Conservation (phyloP, 92 coral and sea anemone species). For the Heteractis magnifica region DNA sequence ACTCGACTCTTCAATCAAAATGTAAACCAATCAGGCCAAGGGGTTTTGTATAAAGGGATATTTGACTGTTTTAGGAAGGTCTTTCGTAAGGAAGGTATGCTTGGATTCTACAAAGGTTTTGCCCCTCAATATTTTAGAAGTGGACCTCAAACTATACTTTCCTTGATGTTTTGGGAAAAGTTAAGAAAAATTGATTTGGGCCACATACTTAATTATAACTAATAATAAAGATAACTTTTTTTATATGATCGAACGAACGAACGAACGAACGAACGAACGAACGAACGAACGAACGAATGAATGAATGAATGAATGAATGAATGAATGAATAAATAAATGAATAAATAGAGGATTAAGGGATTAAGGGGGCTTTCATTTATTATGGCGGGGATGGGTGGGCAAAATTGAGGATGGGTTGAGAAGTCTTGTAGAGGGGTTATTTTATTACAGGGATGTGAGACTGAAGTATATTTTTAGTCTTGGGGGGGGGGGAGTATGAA, state of each 20-base stretch:
- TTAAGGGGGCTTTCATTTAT: too few relatives aligned
- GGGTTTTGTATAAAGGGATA: conserved; percentile 73
- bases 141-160: conserved; percentile 89
- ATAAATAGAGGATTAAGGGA: too few relatives aligned
- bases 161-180: conserved; percentile 79
- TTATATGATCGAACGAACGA: background rate
- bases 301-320: too few relatives aligned
- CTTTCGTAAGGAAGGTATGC: conserved; percentile 71
- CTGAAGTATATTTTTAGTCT: too few relatives aligned
- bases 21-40: conserved; percentile 62
- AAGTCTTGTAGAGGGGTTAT: too few relatives aligned
- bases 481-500: too few relatives aligned
- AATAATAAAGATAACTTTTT: background rate
- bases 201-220: background rate
- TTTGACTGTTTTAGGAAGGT: conserved; percentile 80
- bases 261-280: background rate
- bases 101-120: conserved; percentile 83
- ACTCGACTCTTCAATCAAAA: conserved; percentile 93
- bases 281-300: too few relatives aligned
- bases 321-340: too few relatives aligned
- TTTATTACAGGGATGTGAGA: too few relatives aligned
- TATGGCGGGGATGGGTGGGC: too few relatives aligned
- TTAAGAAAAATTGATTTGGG: conserved; percentile 36
- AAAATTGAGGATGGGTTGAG: too few relatives aligned
- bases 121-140: conserved; percentile 92